These are phyloP conservation scores for Tortrix viridana DNA, from an alignment of 2,888 invertebrate species.

Conservation along the genomic window DNA sequence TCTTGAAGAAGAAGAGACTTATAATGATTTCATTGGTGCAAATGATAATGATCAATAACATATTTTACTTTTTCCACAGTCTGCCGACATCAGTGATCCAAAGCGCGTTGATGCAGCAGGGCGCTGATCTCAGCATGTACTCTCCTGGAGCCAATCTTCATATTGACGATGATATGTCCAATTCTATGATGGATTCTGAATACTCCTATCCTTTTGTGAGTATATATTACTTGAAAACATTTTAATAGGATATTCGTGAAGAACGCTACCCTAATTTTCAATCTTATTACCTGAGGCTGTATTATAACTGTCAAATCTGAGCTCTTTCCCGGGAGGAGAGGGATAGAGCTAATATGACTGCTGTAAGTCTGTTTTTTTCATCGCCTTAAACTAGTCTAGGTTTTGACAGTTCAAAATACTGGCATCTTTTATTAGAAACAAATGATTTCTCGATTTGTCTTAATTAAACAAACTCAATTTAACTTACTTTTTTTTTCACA, in stretches of 20 bases:
- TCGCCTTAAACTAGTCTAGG: no score
- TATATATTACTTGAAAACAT: conserved; percentile 45
- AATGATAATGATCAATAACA: background rate
- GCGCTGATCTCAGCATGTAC: conserved; percentile 76
- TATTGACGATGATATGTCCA: conserved; percentile 76
- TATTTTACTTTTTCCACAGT: conserved; percentile 50
- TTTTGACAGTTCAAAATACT: no score
- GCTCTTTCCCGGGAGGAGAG: no score
- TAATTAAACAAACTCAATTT: background rate
- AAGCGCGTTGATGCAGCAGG: conserved; percentile 76
- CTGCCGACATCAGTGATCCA: conserved; percentile 77
- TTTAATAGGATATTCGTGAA: no score
- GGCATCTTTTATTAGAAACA: no score
- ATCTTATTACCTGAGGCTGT: no score
- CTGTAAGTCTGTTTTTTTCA: no score
- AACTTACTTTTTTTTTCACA: conserved; percentile 45
- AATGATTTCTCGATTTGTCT: background rate
- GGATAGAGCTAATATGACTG: no score
- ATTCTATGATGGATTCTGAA: conserved; percentile 68
- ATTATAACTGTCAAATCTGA: no score
- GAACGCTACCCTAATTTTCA: no score
- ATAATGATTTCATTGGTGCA: no score
- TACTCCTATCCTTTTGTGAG: conserved; percentile 74
- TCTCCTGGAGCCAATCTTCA: conserved; percentile 73
- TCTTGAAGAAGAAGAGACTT: no score